Percentiles rank a stretch among this genome's conserved stretches.
Evolutionary conservation across 23 tunicate genomes (phyloP).

Genomic region (Styela clava): DNA sequence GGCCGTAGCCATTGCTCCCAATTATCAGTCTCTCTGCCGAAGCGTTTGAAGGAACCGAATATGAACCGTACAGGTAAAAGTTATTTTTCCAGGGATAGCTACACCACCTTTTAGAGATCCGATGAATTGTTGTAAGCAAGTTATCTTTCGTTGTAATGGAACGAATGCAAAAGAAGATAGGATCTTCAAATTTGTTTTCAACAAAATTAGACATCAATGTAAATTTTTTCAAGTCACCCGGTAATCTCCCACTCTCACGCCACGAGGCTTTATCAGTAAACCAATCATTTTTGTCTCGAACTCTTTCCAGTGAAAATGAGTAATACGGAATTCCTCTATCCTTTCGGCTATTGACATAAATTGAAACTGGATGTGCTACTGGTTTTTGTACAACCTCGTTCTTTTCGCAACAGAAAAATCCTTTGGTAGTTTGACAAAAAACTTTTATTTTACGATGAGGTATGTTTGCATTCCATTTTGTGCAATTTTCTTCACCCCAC

Average conservation of each 20-base stretch:
- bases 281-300: slow-evolving; percentile 12
- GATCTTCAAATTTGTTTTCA: slow-evolving; percentile 27
- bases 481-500: slow-evolving; percentile 9
- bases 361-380: not conserved
- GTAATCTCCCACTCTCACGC: slow-evolving; percentile 8
- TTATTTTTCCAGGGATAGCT: slow-evolving; percentile 22
- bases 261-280: slow-evolving; percentile 26
- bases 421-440: not conserved
- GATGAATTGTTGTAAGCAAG: slow-evolving; percentile 22
- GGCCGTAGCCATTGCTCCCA: not conserved
- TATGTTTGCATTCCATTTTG: not conserved
- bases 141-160: not conserved
- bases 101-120: slow-evolving; percentile 33
- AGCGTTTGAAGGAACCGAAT: not conserved
- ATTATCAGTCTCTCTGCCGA: not conserved
- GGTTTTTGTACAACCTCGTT: not conserved
- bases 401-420: slow-evolving; percentile 17
- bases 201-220: slow-evolving; percentile 44
- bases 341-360: slow-evolving; percentile 6
- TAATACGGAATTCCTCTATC: slow-evolving; percentile 5
- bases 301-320: slow-evolving; percentile 1
- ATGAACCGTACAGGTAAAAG: slow-evolving; percentile 41
- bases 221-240: slow-evolving; percentile 38
- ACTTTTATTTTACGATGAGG: not conserved
- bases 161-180: slow-evolving; percentile 40